These are phyloP conservation scores for Alauda arvensis DNA, from an alignment of 2,797 vertebrate species.

Conservation along the genomic window DNA sequence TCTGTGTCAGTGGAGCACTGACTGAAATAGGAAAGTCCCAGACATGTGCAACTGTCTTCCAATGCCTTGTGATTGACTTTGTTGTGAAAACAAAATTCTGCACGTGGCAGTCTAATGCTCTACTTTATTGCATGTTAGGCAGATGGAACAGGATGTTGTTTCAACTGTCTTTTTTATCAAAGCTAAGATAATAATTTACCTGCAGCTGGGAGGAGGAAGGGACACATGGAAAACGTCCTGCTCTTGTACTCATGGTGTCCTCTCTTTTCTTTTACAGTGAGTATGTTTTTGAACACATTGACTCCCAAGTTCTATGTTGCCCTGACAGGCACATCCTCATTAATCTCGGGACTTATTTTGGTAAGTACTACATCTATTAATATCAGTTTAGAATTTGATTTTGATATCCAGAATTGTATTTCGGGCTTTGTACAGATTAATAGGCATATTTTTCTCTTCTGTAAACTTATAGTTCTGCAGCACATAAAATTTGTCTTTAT, in stretches of 20 bases:
- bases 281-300: conserved; percentile 98
- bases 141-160: neutral
- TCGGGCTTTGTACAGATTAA: neutral
- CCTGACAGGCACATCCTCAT: conserved; percentile 93
- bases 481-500: neutral
- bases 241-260: conserved; percentile 37
- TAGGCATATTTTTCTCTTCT: neutral
- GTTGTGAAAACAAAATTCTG: neutral
- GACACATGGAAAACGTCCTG: neutral
- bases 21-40: neutral
- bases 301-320: conserved; percentile 98
- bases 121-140: neutral
- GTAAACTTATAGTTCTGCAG: neutral
- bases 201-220: neutral
- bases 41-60: neutral
- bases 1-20: neutral
- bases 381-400: neutral
- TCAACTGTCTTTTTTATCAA: neutral
- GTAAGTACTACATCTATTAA: conserved; percentile 77
- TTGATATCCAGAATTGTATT: neutral
- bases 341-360: conserved; percentile 98
- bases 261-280: conserved; percentile 81
- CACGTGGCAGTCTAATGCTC: neutral
- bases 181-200: neutral
- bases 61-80: neutral